Conservation (phyloP, 2,888 invertebrate species). For the Acleris laterana region DNA sequence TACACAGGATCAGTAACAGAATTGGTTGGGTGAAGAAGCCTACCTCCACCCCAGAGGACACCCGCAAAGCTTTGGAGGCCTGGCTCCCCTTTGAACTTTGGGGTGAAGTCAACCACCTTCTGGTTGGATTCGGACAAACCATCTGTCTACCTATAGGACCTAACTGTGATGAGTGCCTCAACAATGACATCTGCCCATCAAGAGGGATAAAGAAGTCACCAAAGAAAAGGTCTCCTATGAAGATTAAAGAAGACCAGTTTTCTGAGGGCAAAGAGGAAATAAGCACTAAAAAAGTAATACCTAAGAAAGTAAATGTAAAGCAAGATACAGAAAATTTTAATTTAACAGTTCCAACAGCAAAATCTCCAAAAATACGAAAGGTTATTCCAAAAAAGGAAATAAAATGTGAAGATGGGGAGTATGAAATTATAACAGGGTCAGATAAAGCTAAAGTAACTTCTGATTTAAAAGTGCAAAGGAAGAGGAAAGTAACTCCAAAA, state of each 20-base stretch:
- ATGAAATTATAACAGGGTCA: neutral
- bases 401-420: neutral
- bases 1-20: conserved; percentile 96
- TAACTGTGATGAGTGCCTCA: conserved; percentile 92
- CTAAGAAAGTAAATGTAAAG: conserved; percentile 15
- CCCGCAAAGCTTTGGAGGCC: conserved; percentile 91
- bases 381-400: conserved; percentile 10
- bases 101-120: conserved; percentile 93
- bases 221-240: conserved; percentile 60
- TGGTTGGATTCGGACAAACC: conserved; percentile 99
- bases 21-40: conserved; percentile 92
- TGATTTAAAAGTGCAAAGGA: conserved; percentile 11
- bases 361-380: conserved; percentile 20
- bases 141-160: conserved; percentile 93
- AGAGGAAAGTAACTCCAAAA: conserved; percentile 27
- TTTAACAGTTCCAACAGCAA: conserved; percentile 14
- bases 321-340: neutral
- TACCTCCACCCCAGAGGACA: conserved; percentile 94
- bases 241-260: conserved; percentile 46
- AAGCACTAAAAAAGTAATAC: conserved; percentile 11
- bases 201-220: conserved; percentile 72
- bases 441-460: conserved; percentile 1
- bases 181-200: conserved; percentile 92
- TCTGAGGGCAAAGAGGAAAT: conserved; percentile 1
- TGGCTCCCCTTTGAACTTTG: conserved; percentile 95